A percentile compares a stretch with the other conserved stretches of the same genome.
These are phyloP conservation scores for Myzus persicae DNA, from an alignment of 1,140 invertebrate species.

Conservation along the genomic window DNA sequence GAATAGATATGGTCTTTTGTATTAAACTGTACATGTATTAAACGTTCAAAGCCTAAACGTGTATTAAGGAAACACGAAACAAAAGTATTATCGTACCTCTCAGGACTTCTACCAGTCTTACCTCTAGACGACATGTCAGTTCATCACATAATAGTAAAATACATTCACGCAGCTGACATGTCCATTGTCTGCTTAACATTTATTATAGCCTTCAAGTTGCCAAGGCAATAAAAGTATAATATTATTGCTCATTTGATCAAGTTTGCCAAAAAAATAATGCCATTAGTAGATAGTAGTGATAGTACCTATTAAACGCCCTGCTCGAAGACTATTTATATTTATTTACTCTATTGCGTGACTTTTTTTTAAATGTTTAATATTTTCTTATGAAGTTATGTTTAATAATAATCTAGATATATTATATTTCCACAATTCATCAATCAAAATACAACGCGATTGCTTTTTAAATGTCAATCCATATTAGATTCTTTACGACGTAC, in stretches of 20 bases:
- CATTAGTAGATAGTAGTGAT: background rate
- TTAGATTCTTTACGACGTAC: background rate
- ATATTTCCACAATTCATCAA: background rate
- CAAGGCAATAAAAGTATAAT: background rate
- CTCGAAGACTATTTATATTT: background rate
- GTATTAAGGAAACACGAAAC: background rate
- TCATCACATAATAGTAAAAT: background rate
- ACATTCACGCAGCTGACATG: background rate
- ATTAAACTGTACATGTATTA: background rate
- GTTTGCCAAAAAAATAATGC: background rate
- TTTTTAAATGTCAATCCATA: background rate
- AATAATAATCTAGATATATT: background rate
- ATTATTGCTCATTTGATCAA: background rate
- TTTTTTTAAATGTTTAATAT: background rate
- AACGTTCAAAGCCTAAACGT: background rate
- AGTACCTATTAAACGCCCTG: background rate
- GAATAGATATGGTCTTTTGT: background rate
- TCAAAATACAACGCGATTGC: background rate
- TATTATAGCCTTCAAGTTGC: background rate
- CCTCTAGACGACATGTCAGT: background rate
- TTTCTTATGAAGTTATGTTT: background rate
- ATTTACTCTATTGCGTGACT: background rate
- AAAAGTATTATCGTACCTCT: background rate
- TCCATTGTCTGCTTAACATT: background rate
- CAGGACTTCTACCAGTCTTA: background rate